Conservation (phyloP, 2,888 invertebrate genomes). For the Nysson spinosus region DNA sequence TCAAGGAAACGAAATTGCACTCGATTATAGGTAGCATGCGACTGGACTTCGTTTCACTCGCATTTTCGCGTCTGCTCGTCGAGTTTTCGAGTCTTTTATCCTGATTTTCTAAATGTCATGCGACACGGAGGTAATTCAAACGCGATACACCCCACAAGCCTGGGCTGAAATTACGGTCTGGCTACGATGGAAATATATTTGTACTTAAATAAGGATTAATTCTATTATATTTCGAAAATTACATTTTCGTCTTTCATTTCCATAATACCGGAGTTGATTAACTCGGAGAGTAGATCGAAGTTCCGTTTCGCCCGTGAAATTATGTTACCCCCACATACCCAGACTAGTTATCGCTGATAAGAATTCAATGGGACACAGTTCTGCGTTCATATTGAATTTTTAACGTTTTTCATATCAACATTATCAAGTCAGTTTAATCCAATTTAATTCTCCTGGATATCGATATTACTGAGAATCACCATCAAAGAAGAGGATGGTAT, state of each 20-base stretch:
- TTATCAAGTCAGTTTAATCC: too few relatives aligned
- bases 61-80: too few relatives aligned
- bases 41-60: not conserved
- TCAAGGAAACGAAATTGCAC: constrained; percentile 4
- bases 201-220: constrained; percentile 9
- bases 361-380: too few relatives aligned
- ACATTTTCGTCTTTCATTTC: constrained; percentile 9
- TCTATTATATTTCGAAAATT: constrained; percentile 2
- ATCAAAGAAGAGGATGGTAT: too few relatives aligned
- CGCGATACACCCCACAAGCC: not conserved
- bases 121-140: not conserved
- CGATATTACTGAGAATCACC: too few relatives aligned
- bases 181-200: not conserved
- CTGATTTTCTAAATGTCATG: not conserved
- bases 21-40: constrained; percentile 5
- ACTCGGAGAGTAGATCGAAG: not conserved
- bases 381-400: too few relatives aligned
- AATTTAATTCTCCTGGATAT: too few relatives aligned
- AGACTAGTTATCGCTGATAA: too few relatives aligned
- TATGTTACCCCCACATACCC: too few relatives aligned
- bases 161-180: not conserved
- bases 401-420: too few relatives aligned
- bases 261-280: constrained; percentile 25
- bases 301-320: too few relatives aligned
- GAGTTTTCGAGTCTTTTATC: not conserved